Conservation (phyloP, 2,797 vertebrate species). For the Hyperoplus lanceolatus region DNA sequence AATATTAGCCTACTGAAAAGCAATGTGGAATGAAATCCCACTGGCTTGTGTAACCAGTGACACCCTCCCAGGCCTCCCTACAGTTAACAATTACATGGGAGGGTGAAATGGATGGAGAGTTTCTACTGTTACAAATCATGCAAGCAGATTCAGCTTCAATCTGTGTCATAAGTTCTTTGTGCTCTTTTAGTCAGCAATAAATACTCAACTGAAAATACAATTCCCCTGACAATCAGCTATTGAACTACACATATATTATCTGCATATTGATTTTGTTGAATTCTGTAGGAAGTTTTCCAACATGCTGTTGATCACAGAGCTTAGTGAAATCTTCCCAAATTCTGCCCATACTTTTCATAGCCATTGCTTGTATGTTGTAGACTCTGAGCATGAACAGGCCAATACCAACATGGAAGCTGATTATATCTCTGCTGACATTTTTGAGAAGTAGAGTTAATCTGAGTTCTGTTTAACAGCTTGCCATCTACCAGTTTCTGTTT, state of each 20-base stretch:
- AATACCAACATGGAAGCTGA: constrained; percentile 39
- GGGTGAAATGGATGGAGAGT: constrained; percentile 13
- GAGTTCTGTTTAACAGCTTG: constrained; percentile 51
- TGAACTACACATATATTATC: not conserved
- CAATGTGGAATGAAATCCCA: constrained; percentile 16
- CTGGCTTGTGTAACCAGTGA: constrained; percentile 29
- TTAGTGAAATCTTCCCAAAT: not conserved
- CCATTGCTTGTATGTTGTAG: not conserved
- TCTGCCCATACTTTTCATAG: not conserved
- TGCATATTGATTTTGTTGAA: constrained; percentile 8
- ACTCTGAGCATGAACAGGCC: not conserved
- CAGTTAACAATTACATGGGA: constrained; percentile 10
- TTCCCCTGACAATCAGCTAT: not conserved
- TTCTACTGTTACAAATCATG: constrained; percentile 11
- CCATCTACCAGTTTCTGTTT: not conserved
- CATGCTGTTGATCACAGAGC: not conserved
- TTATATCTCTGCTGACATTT: constrained; percentile 26
- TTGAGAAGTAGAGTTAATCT: constrained; percentile 39
- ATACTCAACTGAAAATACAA: not conserved
- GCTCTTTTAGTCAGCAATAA: constrained; percentile 31
- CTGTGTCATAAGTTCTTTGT: constrained; percentile 26
- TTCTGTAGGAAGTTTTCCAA: not conserved
- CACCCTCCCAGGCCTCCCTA: not conserved
- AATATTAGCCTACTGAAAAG: constrained; percentile 38
- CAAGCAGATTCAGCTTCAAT: not conserved